A percentile compares a stretch with the other conserved stretches of the same genome.
phyloP scores from a whole-genome alignment of 2,888 invertebrate genomes.

The Sphinx pinastri region DNA sequence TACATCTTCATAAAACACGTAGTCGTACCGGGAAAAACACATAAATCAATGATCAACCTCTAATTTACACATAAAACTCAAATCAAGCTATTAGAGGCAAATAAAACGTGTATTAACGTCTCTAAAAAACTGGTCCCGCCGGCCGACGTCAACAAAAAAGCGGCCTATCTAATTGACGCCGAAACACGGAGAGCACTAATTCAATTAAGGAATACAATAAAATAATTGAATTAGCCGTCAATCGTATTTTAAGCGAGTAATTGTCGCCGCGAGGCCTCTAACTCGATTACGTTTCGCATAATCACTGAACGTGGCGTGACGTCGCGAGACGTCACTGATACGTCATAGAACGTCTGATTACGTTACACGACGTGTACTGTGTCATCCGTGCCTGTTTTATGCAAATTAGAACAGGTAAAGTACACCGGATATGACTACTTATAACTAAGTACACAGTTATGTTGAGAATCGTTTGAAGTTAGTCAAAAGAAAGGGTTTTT shows the following conservation, averaged over 20 bases:
- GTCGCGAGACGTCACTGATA: constrained; percentile 33
- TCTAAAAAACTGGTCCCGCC: neutral
- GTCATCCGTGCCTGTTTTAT: neutral
- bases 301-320: constrained; percentile 56
- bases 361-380: neutral
- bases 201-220: constrained; percentile 70
- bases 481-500: too few relatives aligned
- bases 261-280: constrained; percentile 56
- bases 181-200: constrained; percentile 62
- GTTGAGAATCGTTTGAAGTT: too few relatives aligned
- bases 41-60: constrained; percentile 7
- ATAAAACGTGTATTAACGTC: constrained; percentile 7
- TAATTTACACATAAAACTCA: constrained; percentile 1
- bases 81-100: constrained; percentile 20
- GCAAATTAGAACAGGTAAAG: neutral
- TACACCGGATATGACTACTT: neutral
- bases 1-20: constrained; percentile 8
- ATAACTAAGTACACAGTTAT: too few relatives aligned
- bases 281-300: constrained; percentile 76
- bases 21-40: neutral
- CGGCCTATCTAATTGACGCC: constrained; percentile 52
- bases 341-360: neutral
- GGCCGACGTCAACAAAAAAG: constrained; percentile 34
- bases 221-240: constrained; percentile 77
- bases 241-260: constrained; percentile 70